These are phyloP conservation scores for Lytechinus variegatus DNA, from an alignment of 35 echinoderm and acorn worm genomes.

Conservation along the genomic window DNA sequence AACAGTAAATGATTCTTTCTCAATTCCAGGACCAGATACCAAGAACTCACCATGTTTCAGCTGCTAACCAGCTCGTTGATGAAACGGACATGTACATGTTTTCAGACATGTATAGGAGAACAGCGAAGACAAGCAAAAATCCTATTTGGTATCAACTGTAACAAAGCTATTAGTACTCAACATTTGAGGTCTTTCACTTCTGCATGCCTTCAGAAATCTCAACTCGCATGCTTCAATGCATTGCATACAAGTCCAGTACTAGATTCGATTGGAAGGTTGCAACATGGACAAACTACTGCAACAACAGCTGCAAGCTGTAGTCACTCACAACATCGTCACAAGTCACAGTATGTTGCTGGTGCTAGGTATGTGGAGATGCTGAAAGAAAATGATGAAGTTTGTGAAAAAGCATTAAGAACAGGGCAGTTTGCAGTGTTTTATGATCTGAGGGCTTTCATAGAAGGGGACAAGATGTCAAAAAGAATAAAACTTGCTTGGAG, in stretches of 20 bases:
- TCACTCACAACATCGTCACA: not conserved
- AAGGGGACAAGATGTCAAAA: not conserved
- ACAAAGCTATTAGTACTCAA: not conserved
- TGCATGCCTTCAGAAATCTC: not conserved
- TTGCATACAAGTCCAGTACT: not conserved
- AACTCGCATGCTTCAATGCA: not conserved
- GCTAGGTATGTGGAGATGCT: constrained; percentile 64
- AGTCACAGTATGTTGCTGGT: constrained; percentile 55
- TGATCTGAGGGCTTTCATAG: constrained; percentile 59
- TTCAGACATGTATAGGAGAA: not conserved
- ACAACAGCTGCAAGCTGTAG: not conserved
- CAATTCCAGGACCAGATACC: not conserved
- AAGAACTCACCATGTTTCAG: not conserved
- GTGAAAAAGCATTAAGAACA: constrained; percentile 39
- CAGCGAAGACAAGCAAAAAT: not conserved
- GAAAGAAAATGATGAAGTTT: constrained; percentile 72
- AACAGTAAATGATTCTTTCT: too few species aligned
- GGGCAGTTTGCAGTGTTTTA: constrained; percentile 70
- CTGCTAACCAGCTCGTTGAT: not conserved
- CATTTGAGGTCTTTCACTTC: not conserved
- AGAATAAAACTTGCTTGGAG: constrained; percentile 51
- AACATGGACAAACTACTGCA: not conserved
- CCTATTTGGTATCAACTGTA: not conserved
- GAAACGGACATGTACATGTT: not conserved
- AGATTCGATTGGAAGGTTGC: not conserved